These are phyloP conservation scores for Lasioglossum vierecki DNA, from an alignment of 2,888 invertebrate genomes.

Conservation along the genomic window DNA sequence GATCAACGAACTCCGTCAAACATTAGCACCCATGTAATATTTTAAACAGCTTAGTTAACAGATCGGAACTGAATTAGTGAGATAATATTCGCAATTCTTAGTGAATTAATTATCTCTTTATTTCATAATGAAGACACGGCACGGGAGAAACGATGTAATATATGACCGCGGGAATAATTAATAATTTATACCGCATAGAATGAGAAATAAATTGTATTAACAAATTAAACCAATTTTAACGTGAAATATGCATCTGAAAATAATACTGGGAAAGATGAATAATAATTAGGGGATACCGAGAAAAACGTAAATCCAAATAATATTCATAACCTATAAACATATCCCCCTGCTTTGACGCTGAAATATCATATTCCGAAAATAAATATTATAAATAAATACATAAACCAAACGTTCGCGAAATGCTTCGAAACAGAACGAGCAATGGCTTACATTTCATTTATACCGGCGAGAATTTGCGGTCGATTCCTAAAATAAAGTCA, in stretches of 20 bases:
- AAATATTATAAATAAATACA: constrained; percentile 1
- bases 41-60: background rate
- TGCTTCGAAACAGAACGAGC: background rate
- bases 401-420: background rate
- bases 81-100: background rate
- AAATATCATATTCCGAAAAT: background rate
- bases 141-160: background rate
- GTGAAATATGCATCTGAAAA: background rate
- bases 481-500: no score
- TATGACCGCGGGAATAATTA: background rate
- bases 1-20: background rate
- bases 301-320: background rate
- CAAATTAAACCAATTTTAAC: background rate
- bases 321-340: background rate
- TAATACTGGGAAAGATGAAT: background rate
- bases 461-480: no score
- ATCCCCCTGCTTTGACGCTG: background rate
- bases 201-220: background rate
- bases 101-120: background rate
- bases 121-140: background rate
- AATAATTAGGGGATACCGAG: background rate
- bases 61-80: background rate
- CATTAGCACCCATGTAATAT: background rate
- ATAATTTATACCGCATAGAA: background rate
- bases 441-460: background rate